Conservation (phyloP, 2,888 invertebrate species). For the Tineola bisselliella region DNA sequence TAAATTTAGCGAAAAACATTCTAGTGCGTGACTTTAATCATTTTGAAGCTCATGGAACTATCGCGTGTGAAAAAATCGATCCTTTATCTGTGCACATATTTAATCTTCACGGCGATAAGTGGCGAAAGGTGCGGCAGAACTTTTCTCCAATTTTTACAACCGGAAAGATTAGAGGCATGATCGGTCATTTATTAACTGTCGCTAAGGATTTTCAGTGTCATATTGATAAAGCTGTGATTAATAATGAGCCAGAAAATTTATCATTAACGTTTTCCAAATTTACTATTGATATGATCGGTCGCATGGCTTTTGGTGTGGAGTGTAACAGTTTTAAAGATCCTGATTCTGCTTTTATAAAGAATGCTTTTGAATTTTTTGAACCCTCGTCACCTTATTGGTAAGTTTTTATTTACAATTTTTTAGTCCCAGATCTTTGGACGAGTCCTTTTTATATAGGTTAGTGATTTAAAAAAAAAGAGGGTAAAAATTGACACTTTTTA, state of each 20-base stretch:
- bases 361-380: constrained; percentile 14
- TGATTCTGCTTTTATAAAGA: constrained; percentile 32
- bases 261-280: constrained; percentile 45
- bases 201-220: constrained; percentile 39
- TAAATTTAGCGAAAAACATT: constrained; percentile 68
- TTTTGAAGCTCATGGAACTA: constrained; percentile 72
- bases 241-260: constrained; percentile 28
- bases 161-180: constrained; percentile 69
- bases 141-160: constrained; percentile 69
- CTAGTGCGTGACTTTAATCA: constrained; percentile 70
- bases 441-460: too few species aligned
- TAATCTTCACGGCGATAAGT: constrained; percentile 48
- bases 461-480: too few species aligned
- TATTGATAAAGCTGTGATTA: constrained; percentile 17
- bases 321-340: constrained; percentile 44
- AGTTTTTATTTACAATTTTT: not conserved
- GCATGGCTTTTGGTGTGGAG: constrained; percentile 54
- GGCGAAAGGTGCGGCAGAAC: constrained; percentile 62
- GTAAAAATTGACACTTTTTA: too few species aligned
- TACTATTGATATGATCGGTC: constrained; percentile 59
- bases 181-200: constrained; percentile 48
- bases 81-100: constrained; percentile 59
- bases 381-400: constrained; percentile 13
- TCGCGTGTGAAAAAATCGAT: constrained; percentile 51
- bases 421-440: too few species aligned